phyloP scores from a whole-genome alignment of 92 coral and sea anemone genomes.

The Anthopleura xanthogrammica region DNA sequence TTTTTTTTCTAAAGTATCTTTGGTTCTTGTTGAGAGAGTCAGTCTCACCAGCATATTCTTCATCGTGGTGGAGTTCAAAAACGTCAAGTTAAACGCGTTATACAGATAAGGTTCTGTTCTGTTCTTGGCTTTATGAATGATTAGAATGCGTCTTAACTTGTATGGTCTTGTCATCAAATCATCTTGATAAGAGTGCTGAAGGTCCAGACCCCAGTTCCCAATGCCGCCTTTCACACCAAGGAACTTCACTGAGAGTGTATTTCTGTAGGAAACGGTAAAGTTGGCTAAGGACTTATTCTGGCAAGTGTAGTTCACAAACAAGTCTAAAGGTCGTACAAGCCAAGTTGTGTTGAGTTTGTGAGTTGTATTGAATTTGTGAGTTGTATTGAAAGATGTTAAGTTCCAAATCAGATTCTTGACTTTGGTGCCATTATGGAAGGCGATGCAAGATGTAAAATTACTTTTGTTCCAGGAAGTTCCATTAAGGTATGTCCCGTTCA shows the following conservation, averaged over 20 bases:
- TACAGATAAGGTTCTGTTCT: conserved; percentile 36
- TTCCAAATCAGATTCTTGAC: conserved; percentile 54
- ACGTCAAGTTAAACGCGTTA: conserved; percentile 40
- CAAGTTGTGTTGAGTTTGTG: conserved; percentile 55
- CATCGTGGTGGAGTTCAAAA: conserved; percentile 49
- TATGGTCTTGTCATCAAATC: conserved; percentile 12
- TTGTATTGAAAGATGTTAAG: conserved; percentile 49
- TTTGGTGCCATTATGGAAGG: conserved; percentile 46
- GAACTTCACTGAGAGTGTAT: conserved; percentile 38
- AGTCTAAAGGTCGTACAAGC: conserved; percentile 39
- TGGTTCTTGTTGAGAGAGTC: conserved; percentile 55
- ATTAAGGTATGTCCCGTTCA: conserved; percentile 58
- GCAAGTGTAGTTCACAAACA: conserved; percentile 58
- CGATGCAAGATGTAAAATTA: conserved; percentile 48
- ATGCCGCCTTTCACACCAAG: conserved; percentile 44
- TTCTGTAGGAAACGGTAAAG: conserved; percentile 47
- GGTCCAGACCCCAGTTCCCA: conserved; percentile 56
- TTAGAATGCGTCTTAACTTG: conserved; percentile 46
- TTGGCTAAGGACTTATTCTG: conserved; percentile 50
- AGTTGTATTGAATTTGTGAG: conserved; percentile 44
- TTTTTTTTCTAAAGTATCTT: neutral
- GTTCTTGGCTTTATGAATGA: conserved; percentile 54
- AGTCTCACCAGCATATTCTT: conserved; percentile 45
- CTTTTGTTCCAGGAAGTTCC: conserved; percentile 53
- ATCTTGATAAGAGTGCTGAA: conserved; percentile 54